Conservation (phyloP, 2,113 vertebrate species). For the Rana temporaria region DNA sequence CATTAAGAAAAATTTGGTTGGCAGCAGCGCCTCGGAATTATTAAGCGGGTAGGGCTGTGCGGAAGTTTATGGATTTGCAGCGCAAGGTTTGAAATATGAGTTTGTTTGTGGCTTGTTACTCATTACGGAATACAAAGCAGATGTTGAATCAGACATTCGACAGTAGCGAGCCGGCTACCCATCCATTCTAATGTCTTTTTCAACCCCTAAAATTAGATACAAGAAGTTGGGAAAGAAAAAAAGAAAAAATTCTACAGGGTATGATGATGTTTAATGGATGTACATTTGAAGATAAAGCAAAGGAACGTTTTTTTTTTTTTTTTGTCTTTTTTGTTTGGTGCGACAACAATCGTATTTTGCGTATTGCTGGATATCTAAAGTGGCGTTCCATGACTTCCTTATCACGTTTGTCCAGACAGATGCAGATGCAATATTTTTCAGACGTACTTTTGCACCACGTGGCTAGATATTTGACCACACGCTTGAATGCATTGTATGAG, state of each 20-base stretch:
- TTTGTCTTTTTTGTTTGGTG: no score
- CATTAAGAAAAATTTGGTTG: slow-evolving; percentile 56
- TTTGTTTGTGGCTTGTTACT: slow-evolving; percentile 44
- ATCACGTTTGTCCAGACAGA: no score
- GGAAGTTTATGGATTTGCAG: slow-evolving; percentile 50
- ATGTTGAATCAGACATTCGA: slow-evolving; percentile 31
- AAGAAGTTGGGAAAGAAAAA: slow-evolving; percentile 16
- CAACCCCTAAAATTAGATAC: slow-evolving; percentile 28
- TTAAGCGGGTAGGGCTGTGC: slow-evolving; percentile 42
- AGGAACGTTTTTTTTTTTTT: no score
- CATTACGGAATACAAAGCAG: slow-evolving; percentile 55
- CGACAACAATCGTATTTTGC: no score
- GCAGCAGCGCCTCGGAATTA: slow-evolving; percentile 50
- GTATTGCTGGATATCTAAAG: no score
- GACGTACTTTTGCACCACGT: no score
- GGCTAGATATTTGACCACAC: no score
- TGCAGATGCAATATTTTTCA: no score
- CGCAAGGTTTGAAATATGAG: slow-evolving; percentile 47
- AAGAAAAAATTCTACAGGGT: not conserved
- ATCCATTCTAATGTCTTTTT: slow-evolving; percentile 35
- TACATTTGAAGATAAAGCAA: not conserved
- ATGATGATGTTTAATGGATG: not conserved
- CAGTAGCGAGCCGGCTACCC: slow-evolving; percentile 15
- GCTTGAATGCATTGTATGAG: no score
- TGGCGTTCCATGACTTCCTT: no score